Base-by-base conservation (phyloP, 2,797 vertebrate genomes). In the Philypnodon macrostomus region DNA sequence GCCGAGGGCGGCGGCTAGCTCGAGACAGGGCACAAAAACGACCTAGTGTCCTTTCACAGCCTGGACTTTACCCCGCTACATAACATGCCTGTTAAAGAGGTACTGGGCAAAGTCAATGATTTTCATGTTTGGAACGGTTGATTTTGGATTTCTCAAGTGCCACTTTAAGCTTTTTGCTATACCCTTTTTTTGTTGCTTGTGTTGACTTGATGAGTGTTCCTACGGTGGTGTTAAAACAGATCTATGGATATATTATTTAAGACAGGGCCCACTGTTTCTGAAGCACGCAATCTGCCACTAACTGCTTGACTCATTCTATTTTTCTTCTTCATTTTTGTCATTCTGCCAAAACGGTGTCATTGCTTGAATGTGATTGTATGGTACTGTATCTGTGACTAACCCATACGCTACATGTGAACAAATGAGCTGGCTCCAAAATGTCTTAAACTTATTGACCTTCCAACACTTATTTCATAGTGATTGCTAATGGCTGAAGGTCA, bases 161-260 rank as follows among this genome's bases (percentile, higher is more conserved):
- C 40, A 46, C 24, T 3, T 13, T 31, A 39, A 15, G 11, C 29
- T 17, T 16, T 7, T 19, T 13, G 27, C 5, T 31, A 31, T 46
- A 1, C 44, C 19, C 16, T 74, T 70, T 77, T 65, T 79, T 52
- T 46, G 67, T 71, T 75, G 77, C 63, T 31, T 76, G 75, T 74
- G 71, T 83, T 62, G 40, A 67, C 80, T 69, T 66, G 48, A 60
- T 71, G 67, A 78, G 65, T 10, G 14, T 47, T 58, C 53, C 45
- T n/a, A n/a, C n/a, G n/a, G n/a, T 37, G 11, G 72, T 63, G 65
- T 77, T 76, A 80, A 73, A 63, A 58, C 48, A 60, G 69, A 62
- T 52, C n/a, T n/a, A n/a, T 70, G 38, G 47, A 77, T 80, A 74
- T 64, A 73, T 74, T 79, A 77, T 83, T 74, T 63, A 84, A 73